Evolutionary conservation across 2,113 vertebrate genomes (phyloP), one percentile per base, ranked within the genome.

Genomic region (Thunnus maccoyii): DNA sequence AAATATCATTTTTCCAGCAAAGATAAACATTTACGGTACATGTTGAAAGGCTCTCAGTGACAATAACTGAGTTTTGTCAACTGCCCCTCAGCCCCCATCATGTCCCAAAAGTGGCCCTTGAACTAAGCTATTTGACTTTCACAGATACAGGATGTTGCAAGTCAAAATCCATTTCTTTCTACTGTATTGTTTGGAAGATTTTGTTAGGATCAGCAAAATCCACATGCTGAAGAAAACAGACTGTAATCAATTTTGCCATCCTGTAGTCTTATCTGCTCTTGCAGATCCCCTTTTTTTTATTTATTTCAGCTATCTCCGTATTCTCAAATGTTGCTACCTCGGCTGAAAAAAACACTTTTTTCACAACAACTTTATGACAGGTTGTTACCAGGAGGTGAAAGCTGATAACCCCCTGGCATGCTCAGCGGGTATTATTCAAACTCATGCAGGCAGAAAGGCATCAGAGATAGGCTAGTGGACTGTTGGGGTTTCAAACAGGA

Each of bases 321-420:
- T 83, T 82, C 57, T 78, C 84, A 92, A 92, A 92, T 91, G 84
- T 82, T 81, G 84, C 83, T 79, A 73, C 63, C 46, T 70, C 32
- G 6, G 61, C 60, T 61, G 12, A 52, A 86, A 78, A 69, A 0
- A 52, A 57, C 25, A 55, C 47, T 71, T 84, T 84, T 82, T 8
- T 69, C 70, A 73, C 79, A 88, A 91, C 88, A 90, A 91, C 86
- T 91, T 90, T 80, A 90, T 82, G 89, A 89, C 64, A 71, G 83
- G 79, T 88, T 92, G 88, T 90, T 88, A 77, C 78, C 86, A 27
- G 70, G 69, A 91, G 89, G 87, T 83, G 84, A 85, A 74, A 30
- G 83, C 88, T 80, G 94, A 94, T 94, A 94, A 94, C 93, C 93
- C 80, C 85, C 82, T 52, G 86, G 82, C 80, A 83, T 66, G 86